phyloP scores from a whole-genome alignment of 2,113 vertebrate species.

The Asarcornis scutulata region DNA sequence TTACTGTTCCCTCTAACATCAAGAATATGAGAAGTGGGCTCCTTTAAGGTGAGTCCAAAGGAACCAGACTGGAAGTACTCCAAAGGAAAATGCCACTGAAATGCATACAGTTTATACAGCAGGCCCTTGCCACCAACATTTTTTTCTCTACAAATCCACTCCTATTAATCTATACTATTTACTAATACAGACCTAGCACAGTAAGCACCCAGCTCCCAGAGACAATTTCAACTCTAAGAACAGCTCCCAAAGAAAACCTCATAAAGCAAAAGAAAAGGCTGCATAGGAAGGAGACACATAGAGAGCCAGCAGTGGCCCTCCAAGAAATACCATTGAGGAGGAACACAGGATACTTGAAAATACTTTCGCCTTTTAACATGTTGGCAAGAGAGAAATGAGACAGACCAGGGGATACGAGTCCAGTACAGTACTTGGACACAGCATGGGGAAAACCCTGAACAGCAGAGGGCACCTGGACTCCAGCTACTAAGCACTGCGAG shows the following conservation, averaged over 20 bases:
- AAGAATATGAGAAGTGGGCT: fast-evolving
- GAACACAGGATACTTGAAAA: neutral
- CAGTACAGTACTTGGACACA: neutral
- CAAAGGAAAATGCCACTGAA: neutral
- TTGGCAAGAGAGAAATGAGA: neutral
- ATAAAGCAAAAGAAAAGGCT: neutral
- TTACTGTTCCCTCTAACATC: fast-evolving
- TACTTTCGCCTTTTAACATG: neutral
- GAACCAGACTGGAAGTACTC: neutral
- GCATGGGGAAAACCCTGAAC: neutral
- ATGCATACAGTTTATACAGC: neutral
- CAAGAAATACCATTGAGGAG: neutral
- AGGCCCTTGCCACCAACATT: neutral
- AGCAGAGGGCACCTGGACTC: constrained; percentile 1
- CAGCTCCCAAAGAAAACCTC: neutral
- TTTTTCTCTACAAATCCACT: neutral
- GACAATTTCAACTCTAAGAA: neutral
- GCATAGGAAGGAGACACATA: neutral
- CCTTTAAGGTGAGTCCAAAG: neutral
- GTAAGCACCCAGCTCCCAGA: neutral
- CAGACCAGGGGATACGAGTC: fast-evolving
- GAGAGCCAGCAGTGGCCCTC: neutral
- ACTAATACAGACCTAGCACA: neutral
- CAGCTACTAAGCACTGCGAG: neutral
- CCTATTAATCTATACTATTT: neutral